Base-by-base conservation (phyloP, 2,888 invertebrate species). In the Apamea sordens region DNA sequence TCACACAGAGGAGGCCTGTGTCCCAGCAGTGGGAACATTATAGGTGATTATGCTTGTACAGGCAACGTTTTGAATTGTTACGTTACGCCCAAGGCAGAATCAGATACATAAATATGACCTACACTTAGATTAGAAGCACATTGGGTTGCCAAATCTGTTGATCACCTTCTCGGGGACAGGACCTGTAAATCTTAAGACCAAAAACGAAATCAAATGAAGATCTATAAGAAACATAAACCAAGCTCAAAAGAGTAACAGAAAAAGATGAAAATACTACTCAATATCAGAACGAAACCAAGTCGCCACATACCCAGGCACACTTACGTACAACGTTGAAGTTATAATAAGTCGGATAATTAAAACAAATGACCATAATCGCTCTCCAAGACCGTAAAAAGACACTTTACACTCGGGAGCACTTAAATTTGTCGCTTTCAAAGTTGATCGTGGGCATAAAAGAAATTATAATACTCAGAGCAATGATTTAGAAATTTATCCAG, bases 381-480 rank as follows among this genome's bases (percentile, higher is more conserved):
- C 53, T 64, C 41, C 2, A 75, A 56, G 73, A 85, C 78, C 80
- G 76, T 89, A 69, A 88, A 86, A 79, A 79, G 61, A 68, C 56
- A 71, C 74, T 83, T 82, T 76, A 81, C 71, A 75, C 76, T 79
- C 61, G n/a, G 65, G 21, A 64, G 68, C 71, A 71, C 68, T 83
- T 77, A 65, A 67, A 81, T 85, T 76, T 81, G 78, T 79, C 86
- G 47, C 88, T 87, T 89, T 88, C 86, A 18, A 76, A 36, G 65
- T 76, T 76, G 81, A 88, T 75, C 73, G 63, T 72, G 77, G 32
- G 44, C 69, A 76, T 89, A 86, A 88, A 86, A 87, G 73, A 87
- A 88, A 87, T 86, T 87, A 85, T 89, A 76, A 89, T 87, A 79
- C 65, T 75, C 76, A 36, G 79, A 44, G 89, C 79, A 87, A 89